Evolutionary conservation across 2,797 vertebrate species (phyloP), one percentile per base, ranked within the genome.

Genomic region (Sebastes nivosus): DNA sequence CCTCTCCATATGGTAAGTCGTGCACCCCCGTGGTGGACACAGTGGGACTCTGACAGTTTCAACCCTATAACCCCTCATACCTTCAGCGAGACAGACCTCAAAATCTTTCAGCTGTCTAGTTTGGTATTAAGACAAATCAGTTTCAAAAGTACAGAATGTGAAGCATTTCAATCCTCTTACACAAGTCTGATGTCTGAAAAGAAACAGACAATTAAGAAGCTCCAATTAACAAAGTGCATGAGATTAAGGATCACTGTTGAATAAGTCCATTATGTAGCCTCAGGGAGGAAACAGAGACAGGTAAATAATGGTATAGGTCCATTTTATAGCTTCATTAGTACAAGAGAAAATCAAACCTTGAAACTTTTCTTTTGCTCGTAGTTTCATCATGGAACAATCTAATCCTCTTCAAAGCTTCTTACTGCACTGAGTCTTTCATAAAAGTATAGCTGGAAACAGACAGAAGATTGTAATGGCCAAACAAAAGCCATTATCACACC

Each of bases 81-180:
- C 80, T 79, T 65, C 79, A 57, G 55, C 78, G 34, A 42, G 84
- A 75, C 75, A 77, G 78, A 81, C 70, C 74, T 84, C 75, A 89
- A 74, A 83, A 46, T 75, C 85, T 54, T 65, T 72, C 67, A 81
- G 67, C 70, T 75, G 87, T 91, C 90, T 87, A 38, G 46, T 81
- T 81, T 57, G 63, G 83, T 55, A 84, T 89, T 92, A 83, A 83
- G 80, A 90, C 72, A 76, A 90, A 89, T 89, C 82, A 81, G 85
- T 82, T 73, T 84, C 65, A 77, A 69, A 85, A 24, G 54, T 75
- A 65, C 77, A 77, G 72, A 36, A 30, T 46, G 81, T 76, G 82
- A 88, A 79, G 79, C 77, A 66, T 87, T 82, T 88, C 89, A 95
- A 94, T 95, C 94, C 92, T 95, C 94, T 95, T 95, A 95, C 77